Conservation (phyloP, 2,888 invertebrate species). For the Apamea sordens region DNA sequence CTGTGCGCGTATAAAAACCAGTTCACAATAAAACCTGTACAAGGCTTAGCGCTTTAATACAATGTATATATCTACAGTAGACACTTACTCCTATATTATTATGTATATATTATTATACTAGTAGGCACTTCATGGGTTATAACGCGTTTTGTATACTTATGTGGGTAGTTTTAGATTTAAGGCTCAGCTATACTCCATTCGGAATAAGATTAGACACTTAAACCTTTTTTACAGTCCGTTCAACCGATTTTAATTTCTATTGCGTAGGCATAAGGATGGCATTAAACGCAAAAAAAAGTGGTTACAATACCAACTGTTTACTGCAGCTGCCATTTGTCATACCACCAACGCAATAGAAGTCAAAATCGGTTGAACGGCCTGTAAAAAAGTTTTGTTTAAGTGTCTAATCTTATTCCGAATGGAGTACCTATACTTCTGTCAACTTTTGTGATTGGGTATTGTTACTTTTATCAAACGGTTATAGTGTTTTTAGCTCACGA, state of each 20-base stretch:
- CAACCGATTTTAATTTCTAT: no score
- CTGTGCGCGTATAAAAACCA: not conserved
- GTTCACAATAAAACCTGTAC: constrained; percentile 23
- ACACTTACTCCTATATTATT: constrained; percentile 69
- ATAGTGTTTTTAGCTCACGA: not conserved
- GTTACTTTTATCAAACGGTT: not conserved
- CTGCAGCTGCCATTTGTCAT: no score
- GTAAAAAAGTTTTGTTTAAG: no score
- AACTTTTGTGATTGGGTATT: not conserved
- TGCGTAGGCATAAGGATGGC: no score
- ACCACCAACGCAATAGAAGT: no score
- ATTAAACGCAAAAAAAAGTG: no score
- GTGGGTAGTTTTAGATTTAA: constrained; percentile 1
- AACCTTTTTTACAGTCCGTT: no score
- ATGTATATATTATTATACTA: constrained; percentile 77
- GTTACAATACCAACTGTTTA: no score
- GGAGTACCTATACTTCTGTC: not conserved
- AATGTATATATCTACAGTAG: constrained; percentile 68
- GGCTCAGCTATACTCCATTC: not conserved
- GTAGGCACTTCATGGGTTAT: constrained; percentile 82
- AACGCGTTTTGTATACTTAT: constrained; percentile 61
- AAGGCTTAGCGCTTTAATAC: constrained; percentile 59
- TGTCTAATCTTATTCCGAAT: no score
- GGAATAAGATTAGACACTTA: no score
- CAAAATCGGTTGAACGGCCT: no score